Base-by-base conservation (phyloP, 2,888 invertebrate genomes). In the Pandemis heparana region DNA sequence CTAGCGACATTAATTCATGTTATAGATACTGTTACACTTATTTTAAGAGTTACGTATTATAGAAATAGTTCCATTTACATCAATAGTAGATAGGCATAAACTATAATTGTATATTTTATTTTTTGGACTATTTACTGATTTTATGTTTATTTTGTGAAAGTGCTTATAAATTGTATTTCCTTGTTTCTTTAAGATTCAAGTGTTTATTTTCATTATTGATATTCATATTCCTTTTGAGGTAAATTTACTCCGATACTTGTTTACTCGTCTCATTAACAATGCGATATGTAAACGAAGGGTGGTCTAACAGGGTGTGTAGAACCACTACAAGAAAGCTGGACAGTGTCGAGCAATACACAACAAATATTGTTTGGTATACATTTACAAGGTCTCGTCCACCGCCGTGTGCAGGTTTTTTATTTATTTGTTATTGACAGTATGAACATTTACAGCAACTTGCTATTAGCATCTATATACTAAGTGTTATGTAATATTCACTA, bases 21-120 rank as follows among this genome's bases (percentile, higher is more conserved):
- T 70, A 18, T 64, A 65, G 65, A 74, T 70, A 74, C 65, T 69
- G 69, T 74, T 65, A 74, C 59, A 69, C 23, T 74, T 70, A 74
- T 65, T 61, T 64, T 69, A 65, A 61, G 69, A 70, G 64, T 74
- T 70, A 74, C 23, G 56, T 56, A 56, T 43, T 70, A 53, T 74
- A 74, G 74, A 43, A 59, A n/a, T 70, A 65, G 70, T 74, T 61
- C 38, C 41, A 65, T 60, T 48, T 59, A 68, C 46, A 56, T 43
- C 60, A 12, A 51, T 65, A 61, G 65, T 74, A 69, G 73, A 56
- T 70, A 74, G 61, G 70, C 65, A 43, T 59, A 70, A 74, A 69
- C 51, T 39, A 60, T 60, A 51, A 56, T 60, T 64, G 23, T 62
- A 60, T 61, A 32, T 38, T 69, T 74, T 74, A 65, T 65, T 74